phyloP scores from a whole-genome alignment of 2,113 vertebrate genomes.

The Lampris megalopsis region DNA sequence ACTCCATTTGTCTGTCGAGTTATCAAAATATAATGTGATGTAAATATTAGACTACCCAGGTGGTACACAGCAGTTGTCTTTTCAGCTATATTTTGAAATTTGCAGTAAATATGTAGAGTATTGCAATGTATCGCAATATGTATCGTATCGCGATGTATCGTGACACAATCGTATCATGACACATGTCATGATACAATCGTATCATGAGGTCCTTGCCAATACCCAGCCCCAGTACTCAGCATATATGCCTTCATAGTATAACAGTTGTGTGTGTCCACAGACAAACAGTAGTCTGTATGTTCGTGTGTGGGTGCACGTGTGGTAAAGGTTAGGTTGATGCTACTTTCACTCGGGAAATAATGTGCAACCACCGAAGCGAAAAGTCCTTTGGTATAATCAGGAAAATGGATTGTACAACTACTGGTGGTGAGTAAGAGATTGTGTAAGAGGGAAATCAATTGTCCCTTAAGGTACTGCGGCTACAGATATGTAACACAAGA shows the following conservation, averaged over 20 bases:
- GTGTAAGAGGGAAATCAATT: conserved; percentile 38
- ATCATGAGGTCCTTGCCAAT: no score
- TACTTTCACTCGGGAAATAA: neutral
- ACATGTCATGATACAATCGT: no score
- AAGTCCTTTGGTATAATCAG: neutral
- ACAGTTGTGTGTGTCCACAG: neutral
- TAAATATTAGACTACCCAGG: no score
- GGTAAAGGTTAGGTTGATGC: neutral
- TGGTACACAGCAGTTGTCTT: no score
- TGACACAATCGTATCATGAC: no score
- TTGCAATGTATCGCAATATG: no score
- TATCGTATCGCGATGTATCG: no score
- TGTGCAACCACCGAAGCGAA: neutral
- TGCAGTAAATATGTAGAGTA: no score
- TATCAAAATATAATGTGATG: no score
- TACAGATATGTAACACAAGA: conserved; percentile 66
- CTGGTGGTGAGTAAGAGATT: neutral
- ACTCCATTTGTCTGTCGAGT: no score
- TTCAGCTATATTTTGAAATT: no score
- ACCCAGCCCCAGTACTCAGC: neutral
- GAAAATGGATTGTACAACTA: neutral
- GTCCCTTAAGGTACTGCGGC: conserved; percentile 3
- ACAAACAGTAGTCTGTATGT: neutral
- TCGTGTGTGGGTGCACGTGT: neutral
- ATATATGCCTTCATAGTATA: neutral